Evolutionary conservation across 2,888 invertebrate genomes (phyloP).

Genomic region (Adela reaumurella): DNA sequence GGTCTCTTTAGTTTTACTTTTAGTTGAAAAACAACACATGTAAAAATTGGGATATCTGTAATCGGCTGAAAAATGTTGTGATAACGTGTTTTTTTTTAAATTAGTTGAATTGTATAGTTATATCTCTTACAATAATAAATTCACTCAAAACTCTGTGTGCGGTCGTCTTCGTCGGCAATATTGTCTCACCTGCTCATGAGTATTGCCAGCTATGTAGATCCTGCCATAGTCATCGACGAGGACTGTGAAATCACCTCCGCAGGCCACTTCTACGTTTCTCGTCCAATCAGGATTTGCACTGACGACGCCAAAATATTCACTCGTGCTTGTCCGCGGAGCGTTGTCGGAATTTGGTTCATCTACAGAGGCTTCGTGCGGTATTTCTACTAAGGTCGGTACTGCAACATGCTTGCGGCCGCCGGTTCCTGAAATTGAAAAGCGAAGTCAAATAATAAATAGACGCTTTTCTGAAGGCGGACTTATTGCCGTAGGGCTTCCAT

Average conservation of each 20-base stretch:
- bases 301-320: conserved; percentile 8
- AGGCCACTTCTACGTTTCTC: conserved; percentile 49
- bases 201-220: conserved; percentile 74
- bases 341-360: not conserved
- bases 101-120: too few species aligned
- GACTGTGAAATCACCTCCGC: conserved; percentile 76
- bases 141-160: too few species aligned
- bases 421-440: conserved; percentile 45
- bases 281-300: conserved; percentile 5
- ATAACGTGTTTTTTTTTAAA: too few species aligned
- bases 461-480: too few species aligned
- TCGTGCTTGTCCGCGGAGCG: conserved; percentile 1
- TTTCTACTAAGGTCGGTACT: conserved; percentile 53
- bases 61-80: too few species aligned
- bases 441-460: too few species aligned
- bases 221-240: conserved; percentile 64
- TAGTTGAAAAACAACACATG: too few species aligned
- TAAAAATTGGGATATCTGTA: too few species aligned
- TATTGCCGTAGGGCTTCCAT: too few species aligned
- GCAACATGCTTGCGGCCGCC: conserved; percentile 60
- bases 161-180: too few species aligned
- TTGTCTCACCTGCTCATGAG: conserved; percentile 60
- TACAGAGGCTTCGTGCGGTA: conserved; percentile 25
- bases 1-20: too few species aligned
- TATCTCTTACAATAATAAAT: too few species aligned